These are phyloP conservation scores for Florisuga fusca DNA, from an alignment of 2,797 vertebrate species.

Conservation along the genomic window DNA sequence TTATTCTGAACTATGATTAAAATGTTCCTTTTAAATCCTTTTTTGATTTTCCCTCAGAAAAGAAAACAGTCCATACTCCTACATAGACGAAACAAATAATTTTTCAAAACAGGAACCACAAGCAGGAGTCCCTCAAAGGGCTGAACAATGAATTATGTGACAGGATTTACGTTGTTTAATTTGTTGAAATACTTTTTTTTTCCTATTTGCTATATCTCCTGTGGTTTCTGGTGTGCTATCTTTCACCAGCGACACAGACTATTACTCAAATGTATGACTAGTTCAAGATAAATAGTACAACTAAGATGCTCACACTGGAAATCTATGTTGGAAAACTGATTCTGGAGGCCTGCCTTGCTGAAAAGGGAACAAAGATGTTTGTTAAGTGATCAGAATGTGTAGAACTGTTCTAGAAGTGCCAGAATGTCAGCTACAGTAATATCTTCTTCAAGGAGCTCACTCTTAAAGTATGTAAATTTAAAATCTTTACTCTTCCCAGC, in stretches of 20 bases:
- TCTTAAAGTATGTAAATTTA: neutral
- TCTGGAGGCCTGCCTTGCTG: neutral
- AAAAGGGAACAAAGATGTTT: neutral
- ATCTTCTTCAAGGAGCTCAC: neutral
- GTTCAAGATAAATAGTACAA: constrained; percentile 11
- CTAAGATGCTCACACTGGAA: neutral
- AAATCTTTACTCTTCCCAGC: neutral
- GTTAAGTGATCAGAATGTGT: neutral
- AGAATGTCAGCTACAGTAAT: neutral
- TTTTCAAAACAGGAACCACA: neutral
- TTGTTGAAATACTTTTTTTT: neutral
- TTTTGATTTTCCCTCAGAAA: neutral
- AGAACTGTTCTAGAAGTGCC: neutral
- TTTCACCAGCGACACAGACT: neutral
- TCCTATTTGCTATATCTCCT: neutral
- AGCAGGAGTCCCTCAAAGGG: neutral
- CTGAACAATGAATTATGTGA: neutral
- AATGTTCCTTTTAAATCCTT: neutral
- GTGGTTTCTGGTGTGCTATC: neutral
- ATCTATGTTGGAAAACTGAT: neutral
- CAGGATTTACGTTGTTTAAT: neutral
- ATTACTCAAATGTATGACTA: neutral
- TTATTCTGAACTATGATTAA: neutral
- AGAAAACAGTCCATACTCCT: neutral
- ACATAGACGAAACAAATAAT: neutral